These are phyloP conservation scores for Brachyistius frenatus DNA, from an alignment of 2,113 vertebrate species.

Conservation along the genomic window DNA sequence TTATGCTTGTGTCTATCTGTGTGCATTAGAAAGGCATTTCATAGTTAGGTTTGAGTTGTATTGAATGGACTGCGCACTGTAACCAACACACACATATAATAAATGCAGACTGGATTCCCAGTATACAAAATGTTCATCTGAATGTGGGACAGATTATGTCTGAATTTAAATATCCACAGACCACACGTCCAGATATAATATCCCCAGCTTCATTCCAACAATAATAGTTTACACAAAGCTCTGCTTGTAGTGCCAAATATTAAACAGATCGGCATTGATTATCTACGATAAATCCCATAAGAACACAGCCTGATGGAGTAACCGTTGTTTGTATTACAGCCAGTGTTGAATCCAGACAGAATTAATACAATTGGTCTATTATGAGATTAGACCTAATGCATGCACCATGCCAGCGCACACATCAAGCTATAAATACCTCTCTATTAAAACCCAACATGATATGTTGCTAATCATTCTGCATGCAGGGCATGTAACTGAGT, in stretches of 20 bases:
- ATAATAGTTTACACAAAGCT: slow-evolving; percentile 40
- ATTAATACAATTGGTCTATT: slow-evolving; percentile 57
- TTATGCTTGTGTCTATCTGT: neutral
- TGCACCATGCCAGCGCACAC: slow-evolving; percentile 26
- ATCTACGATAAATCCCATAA: slow-evolving; percentile 52
- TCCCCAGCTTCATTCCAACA: slow-evolving; percentile 29
- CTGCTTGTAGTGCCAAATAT: slow-evolving; percentile 32
- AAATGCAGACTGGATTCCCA: slow-evolving; percentile 6
- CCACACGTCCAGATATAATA: slow-evolving; percentile 36
- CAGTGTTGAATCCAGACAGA: slow-evolving; percentile 28
- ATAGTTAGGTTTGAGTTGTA: slow-evolving; percentile 2
- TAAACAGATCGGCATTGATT: slow-evolving; percentile 60
- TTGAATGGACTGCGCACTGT: neutral
- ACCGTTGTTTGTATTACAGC: slow-evolving; percentile 50
- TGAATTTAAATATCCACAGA: slow-evolving; percentile 18
- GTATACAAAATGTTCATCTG: slow-evolving; percentile 1
- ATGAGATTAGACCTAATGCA: slow-evolving; percentile 55
- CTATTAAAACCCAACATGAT: slow-evolving; percentile 49
- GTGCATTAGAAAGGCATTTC: neutral
- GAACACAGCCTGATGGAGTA: slow-evolving; percentile 37
- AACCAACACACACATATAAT: neutral
- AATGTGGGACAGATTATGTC: neutral
- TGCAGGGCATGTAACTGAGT: slow-evolving; percentile 39
- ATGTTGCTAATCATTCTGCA: slow-evolving; percentile 60
- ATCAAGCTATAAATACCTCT: slow-evolving; percentile 48